A percentile compares a stretch with the other conserved stretches of the same genome.
These are phyloP conservation scores for Trissoscelio sp. DNA, from an alignment of 2,888 invertebrate species.

Conservation along the genomic window DNA sequence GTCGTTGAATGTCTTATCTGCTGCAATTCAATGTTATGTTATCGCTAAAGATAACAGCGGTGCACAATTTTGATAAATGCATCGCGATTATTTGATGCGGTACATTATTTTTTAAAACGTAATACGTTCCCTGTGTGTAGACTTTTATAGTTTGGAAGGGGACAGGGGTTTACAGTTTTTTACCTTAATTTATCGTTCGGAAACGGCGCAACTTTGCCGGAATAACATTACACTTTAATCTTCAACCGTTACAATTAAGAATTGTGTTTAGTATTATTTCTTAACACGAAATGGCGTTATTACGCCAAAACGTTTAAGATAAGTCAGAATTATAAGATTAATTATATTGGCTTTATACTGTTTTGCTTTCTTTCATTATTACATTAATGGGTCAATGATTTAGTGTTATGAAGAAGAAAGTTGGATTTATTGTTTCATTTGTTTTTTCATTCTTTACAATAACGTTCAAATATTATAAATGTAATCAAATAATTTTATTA, in stretches of 20 bases:
- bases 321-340: not conserved
- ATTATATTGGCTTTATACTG: not conserved
- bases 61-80: constrained; percentile 36
- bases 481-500: no score
- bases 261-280: constrained; percentile 9
- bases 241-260: not conserved
- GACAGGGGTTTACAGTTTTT: not conserved
- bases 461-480: no score
- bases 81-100: constrained; percentile 30
- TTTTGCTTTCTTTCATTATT: not conserved
- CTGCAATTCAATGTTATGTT: constrained; percentile 44
- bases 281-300: not conserved
- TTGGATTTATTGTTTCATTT: no score
- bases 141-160: not conserved
- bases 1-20: constrained; percentile 36
- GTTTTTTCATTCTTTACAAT: no score
- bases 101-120: constrained; percentile 36
- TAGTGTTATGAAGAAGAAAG: no score
- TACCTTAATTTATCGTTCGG: constrained; percentile 2
- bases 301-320: not conserved
- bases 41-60: constrained; percentile 20
- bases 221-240: not conserved
- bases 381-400: no score
- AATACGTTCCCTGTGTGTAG: not conserved
- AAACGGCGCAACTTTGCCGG: not conserved